phyloP scores from a whole-genome alignment of 2,113 vertebrate species.

The Colaptes auratus region DNA sequence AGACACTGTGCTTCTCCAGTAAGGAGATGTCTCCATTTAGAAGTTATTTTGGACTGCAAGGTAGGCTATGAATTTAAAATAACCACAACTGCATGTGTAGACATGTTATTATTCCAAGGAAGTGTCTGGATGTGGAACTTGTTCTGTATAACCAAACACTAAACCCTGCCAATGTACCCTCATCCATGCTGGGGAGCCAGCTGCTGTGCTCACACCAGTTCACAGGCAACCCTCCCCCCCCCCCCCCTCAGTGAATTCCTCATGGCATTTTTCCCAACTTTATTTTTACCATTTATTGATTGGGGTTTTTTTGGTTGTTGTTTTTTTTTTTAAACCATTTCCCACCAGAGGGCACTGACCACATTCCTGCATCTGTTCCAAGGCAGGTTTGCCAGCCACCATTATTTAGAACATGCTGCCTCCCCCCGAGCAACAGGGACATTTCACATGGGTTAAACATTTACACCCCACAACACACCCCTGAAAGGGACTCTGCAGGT shows the following conservation, averaged over 20 bases:
- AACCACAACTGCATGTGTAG: background rate
- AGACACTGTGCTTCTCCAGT: background rate
- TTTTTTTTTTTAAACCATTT: background rate
- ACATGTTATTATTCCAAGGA: background rate
- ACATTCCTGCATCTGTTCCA: background rate
- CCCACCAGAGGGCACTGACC: background rate
- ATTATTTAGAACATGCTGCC: background rate
- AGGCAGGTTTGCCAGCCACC: accelerated
- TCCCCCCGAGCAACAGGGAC: background rate
- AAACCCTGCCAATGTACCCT: accelerated
- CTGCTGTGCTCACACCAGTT: too few relatives aligned
- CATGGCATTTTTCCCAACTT: background rate
- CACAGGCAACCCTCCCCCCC: accelerated
- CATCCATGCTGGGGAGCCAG: background rate
- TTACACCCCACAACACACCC: accelerated
- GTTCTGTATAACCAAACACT: background rate
- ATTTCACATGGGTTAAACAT: background rate
- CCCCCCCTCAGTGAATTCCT: background rate
- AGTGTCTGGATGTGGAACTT: background rate
- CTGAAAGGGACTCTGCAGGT: background rate
- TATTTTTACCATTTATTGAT: background rate
- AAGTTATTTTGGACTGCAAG: background rate
- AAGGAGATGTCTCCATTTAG: background rate
- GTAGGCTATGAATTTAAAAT: background rate
- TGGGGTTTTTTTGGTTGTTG: too few relatives aligned